Conservation (phyloP, 2,888 invertebrate genomes). For the Zonitis immaculata region DNA sequence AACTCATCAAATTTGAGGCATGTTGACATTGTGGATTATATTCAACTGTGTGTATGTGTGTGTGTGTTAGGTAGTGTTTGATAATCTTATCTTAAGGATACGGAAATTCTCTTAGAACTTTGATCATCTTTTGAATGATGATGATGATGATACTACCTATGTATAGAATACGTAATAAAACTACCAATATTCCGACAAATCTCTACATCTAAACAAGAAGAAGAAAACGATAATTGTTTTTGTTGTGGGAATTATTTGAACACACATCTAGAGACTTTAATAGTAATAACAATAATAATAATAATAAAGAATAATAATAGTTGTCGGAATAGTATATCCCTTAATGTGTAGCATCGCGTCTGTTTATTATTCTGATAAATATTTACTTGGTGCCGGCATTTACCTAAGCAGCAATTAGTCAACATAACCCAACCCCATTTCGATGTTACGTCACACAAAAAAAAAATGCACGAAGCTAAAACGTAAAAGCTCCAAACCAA, state of each 20-base stretch:
- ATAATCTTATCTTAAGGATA: slow-evolving; percentile 50
- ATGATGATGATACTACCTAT: slow-evolving; percentile 36
- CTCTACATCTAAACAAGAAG: not conserved
- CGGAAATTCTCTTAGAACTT: slow-evolving; percentile 47
- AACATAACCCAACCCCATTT: not conserved
- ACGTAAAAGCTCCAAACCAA: not conserved
- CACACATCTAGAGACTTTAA: no score
- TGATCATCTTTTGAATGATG: slow-evolving; percentile 50
- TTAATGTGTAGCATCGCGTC: not conserved
- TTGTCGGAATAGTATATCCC: no score
- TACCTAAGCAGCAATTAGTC: not conserved
- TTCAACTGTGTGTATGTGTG: slow-evolving; percentile 30
- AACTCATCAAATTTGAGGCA: slow-evolving; percentile 50
- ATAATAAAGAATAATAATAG: no score
- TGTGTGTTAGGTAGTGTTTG: slow-evolving; percentile 26
- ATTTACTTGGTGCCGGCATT: not conserved
- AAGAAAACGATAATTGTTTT: not conserved
- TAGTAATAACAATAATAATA: not conserved
- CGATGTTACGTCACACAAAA: not conserved
- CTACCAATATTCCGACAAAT: slow-evolving; percentile 8
- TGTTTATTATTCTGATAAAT: not conserved
- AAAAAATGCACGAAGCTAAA: not conserved
- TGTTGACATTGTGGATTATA: slow-evolving; percentile 50
- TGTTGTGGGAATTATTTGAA: no score
- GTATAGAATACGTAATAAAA: slow-evolving; percentile 40